Conservation (phyloP, 2,113 vertebrate genomes). For the Notiomystis cincta region DNA sequence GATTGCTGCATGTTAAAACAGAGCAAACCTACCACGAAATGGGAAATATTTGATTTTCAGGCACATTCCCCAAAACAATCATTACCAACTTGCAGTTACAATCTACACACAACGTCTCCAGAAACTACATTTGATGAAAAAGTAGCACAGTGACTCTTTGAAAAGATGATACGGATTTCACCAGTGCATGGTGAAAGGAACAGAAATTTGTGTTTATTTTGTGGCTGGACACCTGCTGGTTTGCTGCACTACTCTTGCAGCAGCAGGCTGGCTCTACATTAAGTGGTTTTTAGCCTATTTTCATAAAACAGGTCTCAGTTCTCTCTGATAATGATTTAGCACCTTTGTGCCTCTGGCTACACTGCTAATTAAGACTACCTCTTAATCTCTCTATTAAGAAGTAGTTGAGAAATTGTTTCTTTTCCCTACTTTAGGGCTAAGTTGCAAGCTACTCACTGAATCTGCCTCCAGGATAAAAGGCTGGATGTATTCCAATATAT, state of each 20-base stretch:
- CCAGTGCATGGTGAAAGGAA: not conserved
- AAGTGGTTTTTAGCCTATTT: not conserved
- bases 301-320: not conserved
- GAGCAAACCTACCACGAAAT: not conserved
- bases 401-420: not conserved
- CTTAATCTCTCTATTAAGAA: not conserved
- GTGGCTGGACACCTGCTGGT: not conserved
- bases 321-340: not conserved
- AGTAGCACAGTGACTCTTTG: not conserved
- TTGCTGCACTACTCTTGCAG: not conserved
- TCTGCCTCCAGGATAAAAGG: not conserved
- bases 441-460: not conserved
- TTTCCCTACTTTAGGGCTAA: not conserved
- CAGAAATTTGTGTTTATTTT: not conserved
- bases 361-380: too few relatives aligned
- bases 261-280: not conserved
- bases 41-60: not conserved
- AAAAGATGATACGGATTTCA: not conserved
- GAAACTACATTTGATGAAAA: not conserved
- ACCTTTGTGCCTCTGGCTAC: not conserved
- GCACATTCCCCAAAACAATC: not conserved
- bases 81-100: not conserved
- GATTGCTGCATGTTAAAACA: not conserved
- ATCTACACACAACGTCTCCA: rapidly evolving
- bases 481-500: not conserved